Conservation (phyloP, 1,140 invertebrate species). For the Prorops nasuta region DNA sequence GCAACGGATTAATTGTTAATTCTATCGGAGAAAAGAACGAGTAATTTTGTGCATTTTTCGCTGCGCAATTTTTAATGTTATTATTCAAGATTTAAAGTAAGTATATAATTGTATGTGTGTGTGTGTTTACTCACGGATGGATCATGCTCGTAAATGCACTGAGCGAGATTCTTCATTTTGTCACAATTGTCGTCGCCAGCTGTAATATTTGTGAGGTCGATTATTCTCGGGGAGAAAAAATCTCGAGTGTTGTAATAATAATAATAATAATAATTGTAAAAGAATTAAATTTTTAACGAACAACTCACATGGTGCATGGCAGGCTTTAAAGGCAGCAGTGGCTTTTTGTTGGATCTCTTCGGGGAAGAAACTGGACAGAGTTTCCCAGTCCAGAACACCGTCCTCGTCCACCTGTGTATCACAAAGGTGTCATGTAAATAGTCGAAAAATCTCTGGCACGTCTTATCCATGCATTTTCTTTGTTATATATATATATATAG, state of each 20-base stretch:
- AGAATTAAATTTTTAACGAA: neutral
- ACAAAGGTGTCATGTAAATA: too few species aligned
- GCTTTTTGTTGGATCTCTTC: constrained; percentile 22
- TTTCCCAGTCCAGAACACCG: constrained; percentile 36
- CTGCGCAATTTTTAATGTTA: too few species aligned
- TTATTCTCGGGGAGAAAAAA: constrained; percentile 2
- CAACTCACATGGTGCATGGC: constrained; percentile 21
- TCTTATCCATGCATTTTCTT: neutral
- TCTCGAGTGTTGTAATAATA: neutral
- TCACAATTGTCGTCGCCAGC: constrained; percentile 37
- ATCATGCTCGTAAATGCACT: constrained; percentile 28
- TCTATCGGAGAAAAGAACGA: too few species aligned
- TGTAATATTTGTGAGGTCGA: constrained; percentile 17
- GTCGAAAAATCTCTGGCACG: neutral
- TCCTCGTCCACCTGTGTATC: constrained; percentile 43
- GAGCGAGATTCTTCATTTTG: constrained; percentile 34
- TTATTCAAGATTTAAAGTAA: too few species aligned
- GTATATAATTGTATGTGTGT: too few species aligned
- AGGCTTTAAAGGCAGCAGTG: constrained; percentile 18
- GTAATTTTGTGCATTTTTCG: too few species aligned
- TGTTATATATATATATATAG: too few species aligned
- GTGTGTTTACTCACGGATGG: constrained; percentile 44
- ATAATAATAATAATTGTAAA: constrained; percentile 7
- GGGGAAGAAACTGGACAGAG: constrained; percentile 37
- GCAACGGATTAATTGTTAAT: too few species aligned